These are phyloP conservation scores for Graphium colonna DNA, from an alignment of 2,888 invertebrate genomes.

Conservation along the genomic window DNA sequence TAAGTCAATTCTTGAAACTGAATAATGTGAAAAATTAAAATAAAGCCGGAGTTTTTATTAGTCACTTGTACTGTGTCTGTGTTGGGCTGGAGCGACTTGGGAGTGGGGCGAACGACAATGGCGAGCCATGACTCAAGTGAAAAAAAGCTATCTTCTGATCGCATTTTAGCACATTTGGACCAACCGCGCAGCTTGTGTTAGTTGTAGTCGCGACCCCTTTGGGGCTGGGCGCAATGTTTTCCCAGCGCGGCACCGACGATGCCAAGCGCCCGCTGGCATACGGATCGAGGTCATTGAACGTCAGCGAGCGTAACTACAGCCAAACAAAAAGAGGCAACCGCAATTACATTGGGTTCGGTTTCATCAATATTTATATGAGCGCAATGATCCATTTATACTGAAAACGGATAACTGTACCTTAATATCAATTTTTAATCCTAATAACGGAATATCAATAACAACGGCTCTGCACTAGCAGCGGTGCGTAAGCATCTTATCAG, in stretches of 20 bases:
- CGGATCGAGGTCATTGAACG: conserved; percentile 25
- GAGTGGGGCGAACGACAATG: background rate
- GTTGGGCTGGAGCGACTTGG: background rate
- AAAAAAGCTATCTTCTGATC: too few species aligned
- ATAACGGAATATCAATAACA: conserved; percentile 24
- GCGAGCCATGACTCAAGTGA: too few species aligned
- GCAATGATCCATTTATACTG: conserved; percentile 25
- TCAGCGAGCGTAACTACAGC: conserved; percentile 26
- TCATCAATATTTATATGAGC: conserved; percentile 28
- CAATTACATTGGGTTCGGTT: conserved; percentile 27
- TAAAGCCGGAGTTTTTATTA: too few species aligned
- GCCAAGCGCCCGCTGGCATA: conserved; percentile 26
- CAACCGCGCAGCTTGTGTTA: conserved; percentile 23
- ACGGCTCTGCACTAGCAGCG: conserved; percentile 25
- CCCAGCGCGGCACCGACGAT: conserved; percentile 13
- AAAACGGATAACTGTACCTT: conserved; percentile 27
- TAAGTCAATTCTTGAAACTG: too few species aligned
- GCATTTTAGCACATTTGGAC: too few species aligned
- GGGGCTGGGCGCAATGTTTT: conserved; percentile 30
- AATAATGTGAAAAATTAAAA: too few species aligned
- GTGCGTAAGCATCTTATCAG: conserved; percentile 26
- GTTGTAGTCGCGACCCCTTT: conserved; percentile 29
- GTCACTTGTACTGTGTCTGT: too few species aligned
- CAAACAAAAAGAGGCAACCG: conserved; percentile 29
- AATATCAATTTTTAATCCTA: conserved; percentile 21